Conservation (phyloP, 1,140 invertebrate species). For the Aradophagus sp. region DNA sequence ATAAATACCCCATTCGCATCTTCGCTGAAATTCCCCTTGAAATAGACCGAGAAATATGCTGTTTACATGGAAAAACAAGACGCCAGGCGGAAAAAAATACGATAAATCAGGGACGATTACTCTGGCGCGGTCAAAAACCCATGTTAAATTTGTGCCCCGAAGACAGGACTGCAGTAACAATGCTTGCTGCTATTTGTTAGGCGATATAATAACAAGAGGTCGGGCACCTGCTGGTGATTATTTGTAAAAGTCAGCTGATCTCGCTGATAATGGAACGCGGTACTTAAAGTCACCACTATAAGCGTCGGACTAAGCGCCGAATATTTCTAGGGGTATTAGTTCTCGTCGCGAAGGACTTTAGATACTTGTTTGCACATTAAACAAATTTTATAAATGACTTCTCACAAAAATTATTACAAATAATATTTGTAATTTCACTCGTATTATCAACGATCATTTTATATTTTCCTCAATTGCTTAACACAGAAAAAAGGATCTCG, state of each 20-base stretch:
- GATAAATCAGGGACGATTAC: constrained; percentile 14
- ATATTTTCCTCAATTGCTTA: no score
- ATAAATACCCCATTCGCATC: constrained; percentile 6
- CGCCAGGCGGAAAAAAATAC: constrained; percentile 6
- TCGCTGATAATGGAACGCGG: constrained; percentile 35
- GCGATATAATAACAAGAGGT: constrained; percentile 24
- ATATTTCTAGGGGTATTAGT: constrained; percentile 57
- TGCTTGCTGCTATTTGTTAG: constrained; percentile 32
- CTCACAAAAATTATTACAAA: no score
- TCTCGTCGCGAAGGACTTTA: constrained; percentile 55
- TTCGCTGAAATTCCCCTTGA: constrained; percentile 6
- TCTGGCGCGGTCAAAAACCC: constrained; percentile 14
- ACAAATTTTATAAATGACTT: no score
- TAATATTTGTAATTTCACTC: no score
- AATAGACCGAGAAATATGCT: constrained; percentile 17
- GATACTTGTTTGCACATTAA: no score
- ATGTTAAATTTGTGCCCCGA: constrained; percentile 28
- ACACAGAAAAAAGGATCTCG: no score
- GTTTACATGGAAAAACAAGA: constrained; percentile 9
- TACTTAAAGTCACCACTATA: constrained; percentile 25
- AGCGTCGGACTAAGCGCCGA: constrained; percentile 35
- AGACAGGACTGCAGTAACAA: constrained; percentile 26
- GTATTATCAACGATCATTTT: no score
- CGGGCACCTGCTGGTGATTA: constrained; percentile 28
- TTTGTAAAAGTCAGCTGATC: constrained; percentile 34